Percentiles rank a stretch among this genome's conserved stretches.
Evolutionary conservation across 2,113 vertebrate species (phyloP).

Genomic region (Argyrosomus japonicus): DNA sequence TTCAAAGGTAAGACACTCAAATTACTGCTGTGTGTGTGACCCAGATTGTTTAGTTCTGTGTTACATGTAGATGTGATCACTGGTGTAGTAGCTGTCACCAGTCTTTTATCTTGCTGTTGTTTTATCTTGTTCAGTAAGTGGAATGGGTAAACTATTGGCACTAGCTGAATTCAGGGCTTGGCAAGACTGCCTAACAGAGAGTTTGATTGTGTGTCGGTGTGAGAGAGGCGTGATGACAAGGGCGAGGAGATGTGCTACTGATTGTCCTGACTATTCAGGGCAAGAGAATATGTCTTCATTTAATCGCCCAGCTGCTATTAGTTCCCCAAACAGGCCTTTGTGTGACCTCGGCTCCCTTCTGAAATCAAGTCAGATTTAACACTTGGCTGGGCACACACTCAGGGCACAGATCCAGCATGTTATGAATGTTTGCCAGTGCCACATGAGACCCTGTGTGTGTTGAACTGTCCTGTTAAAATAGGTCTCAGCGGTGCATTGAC

Average conservation of each 20-base stretch:
- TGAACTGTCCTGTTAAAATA: constrained; percentile 67
- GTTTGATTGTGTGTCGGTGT: constrained; percentile 50
- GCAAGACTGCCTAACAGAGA: constrained; percentile 34
- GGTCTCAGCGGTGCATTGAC: constrained; percentile 44
- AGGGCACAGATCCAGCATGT: constrained; percentile 66
- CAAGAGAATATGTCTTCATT: constrained; percentile 69
- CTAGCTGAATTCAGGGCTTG: constrained; percentile 38
- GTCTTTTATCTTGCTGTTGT: neutral
- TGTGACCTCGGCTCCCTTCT: constrained; percentile 71
- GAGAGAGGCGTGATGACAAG: constrained; percentile 37
- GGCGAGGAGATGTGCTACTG: constrained; percentile 57
- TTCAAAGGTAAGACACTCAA: constrained; percentile 84
- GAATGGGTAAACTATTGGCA: constrained; percentile 50
- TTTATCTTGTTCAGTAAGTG: neutral
- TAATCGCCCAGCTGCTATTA: constrained; percentile 56
- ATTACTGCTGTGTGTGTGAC: constrained; percentile 26
- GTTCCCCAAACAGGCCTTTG: constrained; percentile 69
- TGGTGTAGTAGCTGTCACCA: neutral
- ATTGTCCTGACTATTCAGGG: constrained; percentile 59
- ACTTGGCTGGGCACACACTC: constrained; percentile 72
- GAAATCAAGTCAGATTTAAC: constrained; percentile 81
- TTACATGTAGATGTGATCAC: constrained; percentile 32
- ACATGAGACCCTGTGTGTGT: constrained; percentile 70
- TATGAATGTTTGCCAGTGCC: constrained; percentile 73
- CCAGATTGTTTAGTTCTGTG: constrained; percentile 29